Conservation (phyloP, 2,797 vertebrate species). For the Fistularia tabacaria region DNA sequence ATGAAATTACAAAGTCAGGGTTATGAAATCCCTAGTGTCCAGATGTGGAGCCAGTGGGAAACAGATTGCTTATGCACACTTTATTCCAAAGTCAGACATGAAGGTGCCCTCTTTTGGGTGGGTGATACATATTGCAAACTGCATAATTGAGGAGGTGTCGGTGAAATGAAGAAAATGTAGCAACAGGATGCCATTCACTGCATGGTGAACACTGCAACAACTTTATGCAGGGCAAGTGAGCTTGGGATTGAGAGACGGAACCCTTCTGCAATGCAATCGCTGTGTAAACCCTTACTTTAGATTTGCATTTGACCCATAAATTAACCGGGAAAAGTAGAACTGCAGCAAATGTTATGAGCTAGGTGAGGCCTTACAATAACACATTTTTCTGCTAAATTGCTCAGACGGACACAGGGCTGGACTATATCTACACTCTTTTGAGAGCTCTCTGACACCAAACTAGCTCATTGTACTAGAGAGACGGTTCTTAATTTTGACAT, state of each 20-base stretch:
- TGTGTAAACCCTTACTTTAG: constrained; percentile 13
- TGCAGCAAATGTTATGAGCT: constrained; percentile 22
- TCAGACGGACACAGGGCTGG: constrained; percentile 66
- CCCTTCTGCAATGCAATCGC: no score
- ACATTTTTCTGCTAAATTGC: constrained; percentile 58
- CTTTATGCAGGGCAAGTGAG: constrained; percentile 9
- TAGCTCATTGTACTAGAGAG: constrained; percentile 42
- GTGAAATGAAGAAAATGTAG: constrained; percentile 40
- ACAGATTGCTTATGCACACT: constrained; percentile 68
- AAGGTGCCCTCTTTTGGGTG: constrained; percentile 69
- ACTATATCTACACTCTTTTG: constrained; percentile 47
- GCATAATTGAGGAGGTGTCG: constrained; percentile 27
- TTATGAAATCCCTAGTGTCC: constrained; percentile 69
- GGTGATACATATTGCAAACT: constrained; percentile 37
- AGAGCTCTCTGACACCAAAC: constrained; percentile 30
- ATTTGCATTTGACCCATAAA: constrained; percentile 45
- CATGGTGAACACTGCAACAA: not conserved
- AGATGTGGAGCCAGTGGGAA: constrained; percentile 67
- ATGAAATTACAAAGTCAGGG: constrained; percentile 72
- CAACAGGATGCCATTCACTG: not conserved
- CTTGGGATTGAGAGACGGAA: no score
- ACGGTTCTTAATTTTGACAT: constrained; percentile 33
- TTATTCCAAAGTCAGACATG: constrained; percentile 66
- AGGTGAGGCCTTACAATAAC: constrained; percentile 55
- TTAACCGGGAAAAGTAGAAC: constrained; percentile 39